These are phyloP conservation scores for Pseudorasbora parva DNA, from an alignment of 2,113 vertebrate genomes.

Conservation along the genomic window DNA sequence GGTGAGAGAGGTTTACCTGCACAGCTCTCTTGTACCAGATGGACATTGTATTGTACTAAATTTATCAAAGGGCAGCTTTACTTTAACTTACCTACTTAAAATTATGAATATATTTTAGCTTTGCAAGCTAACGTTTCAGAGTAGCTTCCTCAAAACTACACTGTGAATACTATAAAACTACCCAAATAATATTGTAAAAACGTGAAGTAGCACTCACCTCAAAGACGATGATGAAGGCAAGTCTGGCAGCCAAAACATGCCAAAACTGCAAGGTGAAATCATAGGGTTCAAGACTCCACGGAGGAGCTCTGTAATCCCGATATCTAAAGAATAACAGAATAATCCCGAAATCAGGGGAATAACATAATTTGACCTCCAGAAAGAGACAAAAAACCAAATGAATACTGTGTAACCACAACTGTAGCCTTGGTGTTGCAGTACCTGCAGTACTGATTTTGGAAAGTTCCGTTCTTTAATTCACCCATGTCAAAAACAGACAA, in stretches of 20 bases:
- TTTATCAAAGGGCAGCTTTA: background rate
- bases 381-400: background rate
- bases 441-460: conserved; percentile 86
- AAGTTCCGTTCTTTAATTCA: conserved; percentile 79
- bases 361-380: background rate
- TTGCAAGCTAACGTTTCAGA: background rate
- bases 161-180: background rate
- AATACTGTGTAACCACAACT: background rate
- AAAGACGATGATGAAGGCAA: conserved; percentile 98
- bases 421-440: conserved; percentile 47
- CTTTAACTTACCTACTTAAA: background rate
- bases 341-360: background rate
- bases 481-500: conserved; percentile 92
- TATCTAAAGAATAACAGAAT: conserved; percentile 74
- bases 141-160: background rate
- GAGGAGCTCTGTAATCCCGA: conserved; percentile 92
- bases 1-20: background rate
- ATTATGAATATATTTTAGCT: background rate
- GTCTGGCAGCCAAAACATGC: conserved; percentile 92
- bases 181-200: background rate
- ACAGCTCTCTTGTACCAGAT: background rate
- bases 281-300: conserved; percentile 88
- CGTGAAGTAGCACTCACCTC: conserved; percentile 80
- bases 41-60: background rate
- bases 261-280: conserved; percentile 97